Base-by-base conservation (phyloP, 2,888 invertebrate genomes). In the Meiosimyza decipiens region DNA sequence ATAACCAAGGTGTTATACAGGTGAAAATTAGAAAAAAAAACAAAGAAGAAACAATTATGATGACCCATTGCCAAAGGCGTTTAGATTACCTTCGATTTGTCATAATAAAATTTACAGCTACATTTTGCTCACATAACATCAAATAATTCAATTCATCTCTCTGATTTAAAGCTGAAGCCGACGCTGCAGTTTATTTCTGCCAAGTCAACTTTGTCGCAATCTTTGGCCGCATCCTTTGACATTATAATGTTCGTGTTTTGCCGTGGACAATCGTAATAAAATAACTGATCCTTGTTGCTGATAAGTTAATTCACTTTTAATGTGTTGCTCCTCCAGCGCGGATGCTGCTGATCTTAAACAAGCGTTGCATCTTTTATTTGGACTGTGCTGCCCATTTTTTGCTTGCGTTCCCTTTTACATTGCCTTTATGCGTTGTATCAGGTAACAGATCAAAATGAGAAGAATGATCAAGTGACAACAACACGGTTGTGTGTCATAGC, bases 281-380 rank as follows among this genome's bases (percentile, higher is more conserved):
- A 86, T 86, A 86, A 86, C 87, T 84, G 86, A 86, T 86, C 87
- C 84, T 86, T 84, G 86, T 85, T 82, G 84, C 86, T 85, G 86
- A 86, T 86, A 86, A 86, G 87, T 86, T 86, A 86, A 86, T 86
- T 86, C 86, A 86, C 85, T 87, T 86, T 86, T 86, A 87, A 87
- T 86, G 85, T 84, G 86, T 83, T 83, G 79, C 80, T 81, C 80
- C 59, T 33, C 49, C 28, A 69, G 28, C 40, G 9, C 40, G 7
- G 70, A 18, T 63, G 63, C 52, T 52, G 62, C 28, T 54, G 22
- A 67, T 67, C 55, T 54, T 51, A 22, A 18, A 13, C 64, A 50
- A 52, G 33, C n/a, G n/a, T 7, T 18, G 16, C 18, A 28, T 18
- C 6, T 57, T 18, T 12, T 49, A 49, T 22, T 40, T 9, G 40